Percentiles rank a stretch among this genome's conserved stretches.
These are phyloP conservation scores for Lerista edwardsae DNA, from an alignment of 2,797 vertebrate genomes.

Conservation along the genomic window DNA sequence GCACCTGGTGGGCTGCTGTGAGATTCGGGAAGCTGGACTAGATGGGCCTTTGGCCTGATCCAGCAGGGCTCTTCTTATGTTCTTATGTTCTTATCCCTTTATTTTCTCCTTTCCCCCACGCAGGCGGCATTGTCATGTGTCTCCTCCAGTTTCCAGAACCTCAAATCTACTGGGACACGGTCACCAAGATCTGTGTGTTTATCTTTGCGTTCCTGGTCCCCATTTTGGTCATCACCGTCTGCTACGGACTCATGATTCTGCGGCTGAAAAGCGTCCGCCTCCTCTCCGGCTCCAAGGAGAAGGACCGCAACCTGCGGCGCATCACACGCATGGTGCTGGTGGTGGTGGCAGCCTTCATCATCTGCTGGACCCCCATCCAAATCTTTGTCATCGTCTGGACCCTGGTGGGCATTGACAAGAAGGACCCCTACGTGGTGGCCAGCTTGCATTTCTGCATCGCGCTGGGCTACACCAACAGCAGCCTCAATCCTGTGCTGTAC, in stretches of 20 bases:
- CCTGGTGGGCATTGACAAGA: conserved; percentile 86
- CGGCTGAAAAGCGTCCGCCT: conserved; percentile 93
- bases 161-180: conserved; percentile 90
- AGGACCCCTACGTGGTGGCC: conserved; percentile 86
- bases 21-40: no score
- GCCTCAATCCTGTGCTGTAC: conserved; percentile 95
- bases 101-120: conserved; percentile 45
- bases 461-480: conserved; percentile 96
- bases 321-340: conserved; percentile 98
- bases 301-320: conserved; percentile 90
- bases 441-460: conserved; percentile 96
- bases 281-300: conserved; percentile 95
- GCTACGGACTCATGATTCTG: conserved; percentile 95
- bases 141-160: conserved; percentile 88
- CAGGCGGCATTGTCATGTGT: conserved; percentile 85
- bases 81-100: no score
- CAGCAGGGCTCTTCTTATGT: no score
- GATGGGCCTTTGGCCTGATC: no score
- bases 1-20: no score
- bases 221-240: conserved; percentile 94
- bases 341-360: conserved; percentile 93
- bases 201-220: conserved; percentile 95
- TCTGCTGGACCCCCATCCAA: conserved; percentile 98
- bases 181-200: conserved; percentile 95
- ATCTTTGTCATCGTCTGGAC: conserved; percentile 95